Percentiles rank a stretch among this genome's conserved stretches.
Conservation (phyloP, 2,797 vertebrate species). For the Sylvilagus floridanus region DNA sequence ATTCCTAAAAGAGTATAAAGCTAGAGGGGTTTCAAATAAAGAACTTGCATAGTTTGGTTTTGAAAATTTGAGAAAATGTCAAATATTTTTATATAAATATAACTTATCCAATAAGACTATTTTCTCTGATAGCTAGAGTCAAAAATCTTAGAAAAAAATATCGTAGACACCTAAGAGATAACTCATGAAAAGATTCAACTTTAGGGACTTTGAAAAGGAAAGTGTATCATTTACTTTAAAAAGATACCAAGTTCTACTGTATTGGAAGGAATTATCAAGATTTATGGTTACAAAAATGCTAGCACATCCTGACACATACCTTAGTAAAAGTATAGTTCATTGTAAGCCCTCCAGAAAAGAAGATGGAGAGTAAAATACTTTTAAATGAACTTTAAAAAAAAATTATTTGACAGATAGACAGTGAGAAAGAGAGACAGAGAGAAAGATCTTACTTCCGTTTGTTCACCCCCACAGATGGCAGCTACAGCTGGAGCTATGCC, state of each 20-base stretch:
- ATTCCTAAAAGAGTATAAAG: neutral
- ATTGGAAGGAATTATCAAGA: slow-evolving; percentile 40
- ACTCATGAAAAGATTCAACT: neutral
- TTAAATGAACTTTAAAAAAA: neutral
- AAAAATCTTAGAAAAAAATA: neutral
- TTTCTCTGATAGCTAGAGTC: neutral
- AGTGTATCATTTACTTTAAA: slow-evolving; percentile 48
- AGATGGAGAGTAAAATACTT: slow-evolving; percentile 45
- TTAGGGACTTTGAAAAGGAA: slow-evolving; percentile 9
- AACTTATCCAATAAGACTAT: neutral
- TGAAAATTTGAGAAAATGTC: neutral
- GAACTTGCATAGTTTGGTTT: neutral
- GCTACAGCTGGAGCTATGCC: too few relatives aligned
- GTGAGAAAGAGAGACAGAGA: too few relatives aligned
- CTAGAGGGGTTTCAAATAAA: neutral
- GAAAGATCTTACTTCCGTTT: too few relatives aligned
- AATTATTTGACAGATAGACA: too few relatives aligned
- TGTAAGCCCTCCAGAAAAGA: slow-evolving; percentile 48
- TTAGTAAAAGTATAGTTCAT: slow-evolving; percentile 22
- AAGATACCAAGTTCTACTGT: slow-evolving; percentile 19
- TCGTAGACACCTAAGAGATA: neutral
- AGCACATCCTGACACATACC: neutral
- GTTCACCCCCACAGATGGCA: too few relatives aligned
- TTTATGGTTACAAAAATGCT: slow-evolving; percentile 32
- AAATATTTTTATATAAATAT: slow-evolving; percentile 10